Conservation (phyloP, 2,113 vertebrate species). For the Gambusia holbrooki region DNA sequence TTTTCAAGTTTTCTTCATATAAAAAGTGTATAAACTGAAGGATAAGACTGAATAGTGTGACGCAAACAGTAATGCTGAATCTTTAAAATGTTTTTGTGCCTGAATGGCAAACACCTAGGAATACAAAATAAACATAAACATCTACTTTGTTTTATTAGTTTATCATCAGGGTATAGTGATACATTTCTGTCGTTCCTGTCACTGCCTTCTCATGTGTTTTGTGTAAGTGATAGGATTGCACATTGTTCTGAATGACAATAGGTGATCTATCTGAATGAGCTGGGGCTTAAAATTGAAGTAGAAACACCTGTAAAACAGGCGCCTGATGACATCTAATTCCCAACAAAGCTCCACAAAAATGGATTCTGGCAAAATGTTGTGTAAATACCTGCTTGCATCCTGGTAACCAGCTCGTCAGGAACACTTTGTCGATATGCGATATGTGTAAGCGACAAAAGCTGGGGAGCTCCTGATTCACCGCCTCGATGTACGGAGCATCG, state of each 20-base stretch:
- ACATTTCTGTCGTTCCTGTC: conserved; percentile 15
- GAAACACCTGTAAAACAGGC: conserved; percentile 64
- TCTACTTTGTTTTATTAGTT: conserved; percentile 1
- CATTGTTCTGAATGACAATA: conserved; percentile 61
- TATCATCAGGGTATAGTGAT: not conserved
- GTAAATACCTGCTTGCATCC: conserved; percentile 47
- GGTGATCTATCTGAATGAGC: conserved; percentile 27
- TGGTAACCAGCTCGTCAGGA: conserved; percentile 55
- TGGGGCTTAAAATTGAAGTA: conserved; percentile 51
- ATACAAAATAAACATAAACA: not conserved
- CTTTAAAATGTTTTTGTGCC: not conserved
- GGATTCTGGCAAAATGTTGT: conserved; percentile 51
- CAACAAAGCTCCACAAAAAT: conserved; percentile 28
- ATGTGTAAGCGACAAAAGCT: conserved; percentile 55
- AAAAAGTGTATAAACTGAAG: no score
- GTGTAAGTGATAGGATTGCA: conserved; percentile 45
- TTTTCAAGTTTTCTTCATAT: no score
- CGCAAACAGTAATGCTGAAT: not conserved
- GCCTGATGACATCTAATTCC: conserved; percentile 56
- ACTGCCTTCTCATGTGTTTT: conserved; percentile 30
- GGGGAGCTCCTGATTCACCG: conserved; percentile 35
- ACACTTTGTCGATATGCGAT: conserved; percentile 50
- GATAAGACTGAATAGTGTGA: no score
- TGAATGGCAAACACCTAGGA: not conserved
- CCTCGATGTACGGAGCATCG: conserved; percentile 37